phyloP scores from a whole-genome alignment of 2,888 invertebrate species.

The Deilephila elpenor region DNA sequence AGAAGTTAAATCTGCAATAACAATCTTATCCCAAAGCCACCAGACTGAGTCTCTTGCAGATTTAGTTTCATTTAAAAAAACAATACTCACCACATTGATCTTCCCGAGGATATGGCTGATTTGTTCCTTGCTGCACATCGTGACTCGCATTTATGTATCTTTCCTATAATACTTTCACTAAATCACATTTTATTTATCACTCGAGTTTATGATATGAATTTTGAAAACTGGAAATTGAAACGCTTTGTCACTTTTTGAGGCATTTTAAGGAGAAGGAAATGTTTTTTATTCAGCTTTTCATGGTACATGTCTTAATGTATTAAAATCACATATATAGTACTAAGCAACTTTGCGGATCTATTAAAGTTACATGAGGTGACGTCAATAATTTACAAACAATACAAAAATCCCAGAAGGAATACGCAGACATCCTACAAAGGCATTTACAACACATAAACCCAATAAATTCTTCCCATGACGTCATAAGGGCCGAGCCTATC shows the following conservation, averaged over 20 bases:
- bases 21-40: too few relatives aligned
- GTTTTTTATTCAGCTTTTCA: too few relatives aligned
- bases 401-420: not conserved
- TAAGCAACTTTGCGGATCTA: too few relatives aligned
- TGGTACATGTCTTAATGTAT: too few relatives aligned
- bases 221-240: slow-evolving; percentile 6
- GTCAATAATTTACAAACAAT: slow-evolving; percentile 2
- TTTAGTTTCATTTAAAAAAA: not conserved
- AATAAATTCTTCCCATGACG: too few relatives aligned
- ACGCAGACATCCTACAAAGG: not conserved
- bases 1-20: not conserved
- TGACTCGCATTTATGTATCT: slow-evolving; percentile 44
- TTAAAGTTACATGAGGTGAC: too few relatives aligned
- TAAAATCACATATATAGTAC: too few relatives aligned
- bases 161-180: slow-evolving; percentile 42
- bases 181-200: slow-evolving; percentile 65
- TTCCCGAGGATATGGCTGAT: slow-evolving; percentile 89
- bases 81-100: slow-evolving; percentile 88
- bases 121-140: slow-evolving; percentile 89
- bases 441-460: too few relatives aligned
- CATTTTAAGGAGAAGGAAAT: slow-evolving; percentile 3
- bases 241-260: slow-evolving; percentile 26
- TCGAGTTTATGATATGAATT: slow-evolving; percentile 41
- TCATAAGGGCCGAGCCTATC: too few relatives aligned
- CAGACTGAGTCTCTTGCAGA: too few relatives aligned